These are phyloP conservation scores for Engystomops pustulosus DNA, from an alignment of 2,113 vertebrate species.

Conservation along the genomic window DNA sequence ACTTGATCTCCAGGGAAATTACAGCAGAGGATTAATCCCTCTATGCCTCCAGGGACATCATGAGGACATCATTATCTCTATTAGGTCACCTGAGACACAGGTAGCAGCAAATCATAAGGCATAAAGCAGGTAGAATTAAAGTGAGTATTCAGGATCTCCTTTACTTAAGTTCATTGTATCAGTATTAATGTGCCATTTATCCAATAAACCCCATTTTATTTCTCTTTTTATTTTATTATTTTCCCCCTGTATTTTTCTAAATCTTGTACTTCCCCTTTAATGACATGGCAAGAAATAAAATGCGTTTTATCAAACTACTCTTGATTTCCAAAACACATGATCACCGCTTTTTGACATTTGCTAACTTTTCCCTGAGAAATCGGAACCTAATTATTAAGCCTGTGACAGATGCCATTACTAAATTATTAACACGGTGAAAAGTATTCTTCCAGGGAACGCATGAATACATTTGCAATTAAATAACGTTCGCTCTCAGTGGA, in stretches of 20 bases:
- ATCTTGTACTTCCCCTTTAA: no score
- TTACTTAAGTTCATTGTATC: not conserved
- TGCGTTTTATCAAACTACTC: not conserved
- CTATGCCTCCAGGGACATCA: not conserved
- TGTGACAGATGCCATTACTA: conserved; percentile 16
- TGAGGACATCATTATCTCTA: not conserved
- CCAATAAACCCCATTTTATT: not conserved
- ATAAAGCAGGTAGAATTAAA: no score
- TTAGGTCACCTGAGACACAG: not conserved
- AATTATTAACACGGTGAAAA: conserved; percentile 17
- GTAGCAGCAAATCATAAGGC: not conserved
- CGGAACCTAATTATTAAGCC: not conserved
- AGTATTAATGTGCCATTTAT: not conserved
- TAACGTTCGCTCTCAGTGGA: not conserved
- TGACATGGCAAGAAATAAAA: not conserved
- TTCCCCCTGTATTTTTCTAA: no score
- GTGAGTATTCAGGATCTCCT: not conserved
- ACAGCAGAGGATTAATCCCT: not conserved
- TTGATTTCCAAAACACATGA: not conserved
- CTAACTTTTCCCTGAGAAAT: not conserved
- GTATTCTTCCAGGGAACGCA: not conserved
- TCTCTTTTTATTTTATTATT: no score
- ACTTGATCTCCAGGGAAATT: not conserved
- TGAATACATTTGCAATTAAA: conserved; percentile 11
- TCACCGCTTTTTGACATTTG: not conserved